Percentiles rank a stretch among this genome's conserved stretches.
Evolutionary conservation across 2,797 vertebrate species (phyloP).

Genomic region (Molossus molossus): DNA sequence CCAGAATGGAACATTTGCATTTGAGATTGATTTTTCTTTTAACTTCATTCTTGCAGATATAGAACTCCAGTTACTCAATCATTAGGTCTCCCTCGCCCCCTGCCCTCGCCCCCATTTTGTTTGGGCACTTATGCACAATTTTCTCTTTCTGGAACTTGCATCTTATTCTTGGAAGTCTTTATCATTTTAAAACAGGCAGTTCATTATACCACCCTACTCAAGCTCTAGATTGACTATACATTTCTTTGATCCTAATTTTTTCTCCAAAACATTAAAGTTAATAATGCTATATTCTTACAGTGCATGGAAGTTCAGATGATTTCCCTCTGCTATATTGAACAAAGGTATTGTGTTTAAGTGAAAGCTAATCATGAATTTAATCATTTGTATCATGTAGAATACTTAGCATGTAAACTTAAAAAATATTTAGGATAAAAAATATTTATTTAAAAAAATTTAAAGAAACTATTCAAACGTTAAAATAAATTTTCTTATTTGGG

Average conservation of each 20-base stretch:
- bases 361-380: conserved; percentile 56
- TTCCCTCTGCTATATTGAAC: conserved; percentile 68
- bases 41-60: conserved; percentile 73
- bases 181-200: conserved; percentile 87
- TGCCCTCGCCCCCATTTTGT: conserved; percentile 76
- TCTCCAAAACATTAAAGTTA: conserved; percentile 81
- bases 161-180: conserved; percentile 88
- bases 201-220: conserved; percentile 83
- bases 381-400: conserved; percentile 72
- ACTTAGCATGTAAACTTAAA: conserved; percentile 65
- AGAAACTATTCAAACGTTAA: conserved; percentile 55
- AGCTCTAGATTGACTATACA: conserved; percentile 83
- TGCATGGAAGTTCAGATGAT: conserved; percentile 64
- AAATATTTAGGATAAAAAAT: conserved; percentile 72
- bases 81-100: conserved; percentile 51
- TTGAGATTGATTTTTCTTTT: conserved; percentile 65
- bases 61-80: conserved; percentile 82
- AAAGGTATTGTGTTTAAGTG: conserved; percentile 67
- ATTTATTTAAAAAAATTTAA: conserved; percentile 65
- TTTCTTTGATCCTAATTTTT: conserved; percentile 58
- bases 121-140: conserved; percentile 86
- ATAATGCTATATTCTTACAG: conserved; percentile 82
- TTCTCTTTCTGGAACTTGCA: conserved; percentile 83
- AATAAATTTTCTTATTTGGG: conserved; percentile 40
- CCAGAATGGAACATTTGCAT: conserved; percentile 74